A percentile compares a stretch with the other conserved stretches of the same genome.
Evolutionary conservation across 2,888 invertebrate genomes (phyloP).

Genomic region (Spatulosminthurus flaviceps): DNA sequence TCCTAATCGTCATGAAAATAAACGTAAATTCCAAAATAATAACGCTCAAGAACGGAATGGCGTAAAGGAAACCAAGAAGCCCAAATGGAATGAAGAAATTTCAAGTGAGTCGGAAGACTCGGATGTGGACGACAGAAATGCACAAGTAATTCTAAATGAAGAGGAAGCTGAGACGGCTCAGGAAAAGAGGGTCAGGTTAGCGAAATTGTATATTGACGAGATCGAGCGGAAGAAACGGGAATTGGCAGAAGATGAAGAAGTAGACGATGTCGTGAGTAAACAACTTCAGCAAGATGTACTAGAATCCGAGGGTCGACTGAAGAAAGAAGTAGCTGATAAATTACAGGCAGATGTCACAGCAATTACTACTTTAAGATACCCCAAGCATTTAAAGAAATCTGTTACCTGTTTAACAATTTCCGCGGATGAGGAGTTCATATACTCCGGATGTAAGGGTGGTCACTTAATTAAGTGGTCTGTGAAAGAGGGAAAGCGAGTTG

Average conservation of each 20-base stretch:
- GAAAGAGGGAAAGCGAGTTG: constrained; percentile 69
- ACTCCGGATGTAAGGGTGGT: constrained; percentile 88
- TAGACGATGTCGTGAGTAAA: constrained; percentile 74
- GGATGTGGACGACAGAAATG: constrained; percentile 70
- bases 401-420: constrained; percentile 84
- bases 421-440: constrained; percentile 76
- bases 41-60: constrained; percentile 12
- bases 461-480: constrained; percentile 80
- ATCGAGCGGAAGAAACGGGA: constrained; percentile 80
- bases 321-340: constrained; percentile 77
- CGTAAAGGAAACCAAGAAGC: constrained; percentile 43
- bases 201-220: constrained; percentile 88
- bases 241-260: constrained; percentile 73
- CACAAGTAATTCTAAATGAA: constrained; percentile 65
- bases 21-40: constrained; percentile 36
- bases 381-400: constrained; percentile 73
- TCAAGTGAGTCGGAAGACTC: constrained; percentile 52
- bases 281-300: constrained; percentile 85
- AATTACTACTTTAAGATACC: constrained; percentile 72
- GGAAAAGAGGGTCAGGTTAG: constrained; percentile 87
- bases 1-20: constrained; percentile 32
- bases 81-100: constrained; percentile 56
- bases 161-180: constrained; percentile 78
- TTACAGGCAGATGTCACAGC: constrained; percentile 66
- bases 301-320: constrained; percentile 84